Base-by-base conservation (phyloP, 2,113 vertebrate species). In the Pituophis catenifer region DNA sequence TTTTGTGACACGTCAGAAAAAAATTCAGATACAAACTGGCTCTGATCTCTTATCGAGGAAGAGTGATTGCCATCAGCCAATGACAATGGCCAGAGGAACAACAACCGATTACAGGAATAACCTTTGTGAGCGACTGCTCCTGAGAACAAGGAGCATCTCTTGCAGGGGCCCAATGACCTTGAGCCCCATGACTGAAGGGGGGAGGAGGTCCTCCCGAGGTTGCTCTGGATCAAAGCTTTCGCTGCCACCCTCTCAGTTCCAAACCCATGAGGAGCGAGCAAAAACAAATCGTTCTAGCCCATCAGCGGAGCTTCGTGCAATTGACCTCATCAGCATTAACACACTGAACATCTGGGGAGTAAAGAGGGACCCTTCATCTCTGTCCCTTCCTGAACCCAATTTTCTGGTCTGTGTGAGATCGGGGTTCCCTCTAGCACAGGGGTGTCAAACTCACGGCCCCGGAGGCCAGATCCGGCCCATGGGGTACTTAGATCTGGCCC, bases 81-180 rank as follows among this genome's bases (percentile, higher is more conserved):
- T n/a, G 86, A 53, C 33, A 33, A 7, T 33, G 1, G 26, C 88
- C 88, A 58, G 3, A 21, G 54, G 17, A 23, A 89, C n/a, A 23
- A 57, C 1, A 10, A 7, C 0, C 21, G 44, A 23, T 23, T 0
- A 24, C 55, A 8, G 0, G 11, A 19, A 89, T 13, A 21, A 33
- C 1, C 53, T 58, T 11, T 38, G 21, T 57, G 38, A 53, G 88
- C 23, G 10, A 53, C 48, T 53, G 12, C 17, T 57, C 2, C 88
- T 89, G 88, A 38, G 88, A 57, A 10, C 29, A 17, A 89, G 53
- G 88, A 2, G 17, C 54, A 57, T 23, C 54, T 23, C 19, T 24
- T 55, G 29, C 52, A 10, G n/a, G 53, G 4, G 29, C 48, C 48
- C 85, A 50, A 50, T 10, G 5, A 12, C 85, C 19, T 44, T 44